Evolutionary conservation across 64 coral and sea anemone species (phyloP).

Genomic region (Pocillopora damicornis): DNA sequence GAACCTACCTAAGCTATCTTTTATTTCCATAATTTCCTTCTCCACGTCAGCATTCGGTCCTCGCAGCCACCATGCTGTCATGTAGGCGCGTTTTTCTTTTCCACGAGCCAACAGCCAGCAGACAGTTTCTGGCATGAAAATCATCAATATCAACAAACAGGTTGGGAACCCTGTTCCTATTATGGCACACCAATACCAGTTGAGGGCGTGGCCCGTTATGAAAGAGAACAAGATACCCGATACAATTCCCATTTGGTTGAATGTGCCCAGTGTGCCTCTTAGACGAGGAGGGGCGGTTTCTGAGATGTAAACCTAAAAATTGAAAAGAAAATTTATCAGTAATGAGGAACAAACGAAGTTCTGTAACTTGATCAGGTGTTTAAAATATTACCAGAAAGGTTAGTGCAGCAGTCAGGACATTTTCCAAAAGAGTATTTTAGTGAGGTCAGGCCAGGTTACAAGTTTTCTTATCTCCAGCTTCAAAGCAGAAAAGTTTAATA

Average conservation of each 20-base stretch:
- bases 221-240: slow-evolving; percentile 59
- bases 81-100: slow-evolving; percentile 54
- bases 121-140: slow-evolving; percentile 81
- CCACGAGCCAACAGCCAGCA: slow-evolving; percentile 61
- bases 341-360: neutral
- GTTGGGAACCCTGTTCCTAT: slow-evolving; percentile 36
- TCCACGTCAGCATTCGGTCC: slow-evolving; percentile 54
- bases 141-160: slow-evolving; percentile 47
- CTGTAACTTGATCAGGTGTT: neutral
- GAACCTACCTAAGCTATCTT: slow-evolving; percentile 60
- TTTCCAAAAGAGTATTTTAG: too few species aligned
- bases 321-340: neutral
- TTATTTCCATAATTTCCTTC: slow-evolving; percentile 61
- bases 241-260: slow-evolving; percentile 70
- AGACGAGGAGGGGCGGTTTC: slow-evolving; percentile 59
- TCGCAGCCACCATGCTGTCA: slow-evolving; percentile 61
- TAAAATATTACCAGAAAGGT: neutral
- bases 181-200: slow-evolving; percentile 68
- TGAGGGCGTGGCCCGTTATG: slow-evolving; percentile 35
- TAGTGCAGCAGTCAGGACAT: too few species aligned
- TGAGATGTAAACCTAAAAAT: slow-evolving; percentile 62
- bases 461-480: too few species aligned
- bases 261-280: slow-evolving; percentile 56
- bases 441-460: too few species aligned
- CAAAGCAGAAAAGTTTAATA: too few species aligned